Conservation (phyloP, 2,888 invertebrate genomes). For the Erpobdella octoculata region DNA sequence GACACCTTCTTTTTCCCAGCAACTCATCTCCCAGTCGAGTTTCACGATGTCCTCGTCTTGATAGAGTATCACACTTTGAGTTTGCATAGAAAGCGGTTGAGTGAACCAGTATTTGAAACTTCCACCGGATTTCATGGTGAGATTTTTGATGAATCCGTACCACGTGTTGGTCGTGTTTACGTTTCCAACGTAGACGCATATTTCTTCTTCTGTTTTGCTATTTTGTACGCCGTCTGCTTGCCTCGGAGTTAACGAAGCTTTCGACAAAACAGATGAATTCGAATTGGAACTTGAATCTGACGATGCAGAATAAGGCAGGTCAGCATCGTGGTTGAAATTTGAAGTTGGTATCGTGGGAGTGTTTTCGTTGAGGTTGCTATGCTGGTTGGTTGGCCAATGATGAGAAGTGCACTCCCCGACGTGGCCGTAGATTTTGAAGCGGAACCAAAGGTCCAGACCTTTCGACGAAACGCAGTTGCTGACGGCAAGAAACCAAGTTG, state of each 20-base stretch:
- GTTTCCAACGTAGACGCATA: slow-evolving; percentile 34
- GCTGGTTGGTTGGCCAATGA: neutral
- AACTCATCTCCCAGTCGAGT: slow-evolving; percentile 32
- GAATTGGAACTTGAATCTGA: neutral
- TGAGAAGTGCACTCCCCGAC: slow-evolving; percentile 33
- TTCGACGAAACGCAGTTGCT: slow-evolving; percentile 34
- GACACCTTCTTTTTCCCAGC: slow-evolving; percentile 35
- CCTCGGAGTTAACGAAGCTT: slow-evolving; percentile 28
- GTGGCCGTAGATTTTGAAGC: slow-evolving; percentile 35
- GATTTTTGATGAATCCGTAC: slow-evolving; percentile 36
- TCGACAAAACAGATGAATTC: slow-evolving; percentile 7
- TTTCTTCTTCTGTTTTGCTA: neutral
- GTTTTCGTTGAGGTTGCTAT: neutral
- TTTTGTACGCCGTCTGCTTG: slow-evolving; percentile 20
- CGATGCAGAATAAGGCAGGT: neutral
- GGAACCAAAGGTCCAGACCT: slow-evolving; percentile 35
- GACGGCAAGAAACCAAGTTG: slow-evolving; percentile 37
- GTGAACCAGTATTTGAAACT: slow-evolving; percentile 34
- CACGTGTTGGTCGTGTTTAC: slow-evolving; percentile 36
- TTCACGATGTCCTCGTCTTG: slow-evolving; percentile 32
- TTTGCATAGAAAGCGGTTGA: slow-evolving; percentile 31
- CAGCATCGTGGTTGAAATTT: neutral
- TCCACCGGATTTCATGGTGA: slow-evolving; percentile 33
- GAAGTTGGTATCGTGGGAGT: neutral
- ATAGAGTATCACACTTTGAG: slow-evolving; percentile 37